Conservation (phyloP, 2,888 invertebrate genomes). For the Lysandra bellargus region DNA sequence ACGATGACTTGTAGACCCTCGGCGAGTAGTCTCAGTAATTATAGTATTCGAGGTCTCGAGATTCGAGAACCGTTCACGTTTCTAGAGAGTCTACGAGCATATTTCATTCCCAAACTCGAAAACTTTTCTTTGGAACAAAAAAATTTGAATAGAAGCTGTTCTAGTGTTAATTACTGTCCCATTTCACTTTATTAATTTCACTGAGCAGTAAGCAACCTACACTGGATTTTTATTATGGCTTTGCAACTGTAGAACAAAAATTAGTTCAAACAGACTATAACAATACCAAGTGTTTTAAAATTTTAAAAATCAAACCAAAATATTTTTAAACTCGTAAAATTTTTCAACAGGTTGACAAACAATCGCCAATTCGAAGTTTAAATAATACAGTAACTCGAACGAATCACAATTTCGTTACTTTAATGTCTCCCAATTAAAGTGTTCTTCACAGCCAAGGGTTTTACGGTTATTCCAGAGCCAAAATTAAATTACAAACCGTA, state of each 20-base stretch:
- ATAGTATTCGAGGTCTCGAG: too few relatives aligned
- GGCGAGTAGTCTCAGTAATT: too few relatives aligned
- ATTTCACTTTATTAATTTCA: not conserved
- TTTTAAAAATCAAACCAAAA: not conserved
- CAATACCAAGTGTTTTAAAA: not conserved
- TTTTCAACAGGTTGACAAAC: not conserved
- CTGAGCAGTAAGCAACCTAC: not conserved
- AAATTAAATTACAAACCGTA: constrained; percentile 20
- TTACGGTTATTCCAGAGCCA: constrained; percentile 24
- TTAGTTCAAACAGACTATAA: not conserved
- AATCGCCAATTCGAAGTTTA: constrained; percentile 2
- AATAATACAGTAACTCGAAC: not conserved
- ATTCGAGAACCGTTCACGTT: too few relatives aligned
- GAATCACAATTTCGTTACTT: constrained; percentile 16
- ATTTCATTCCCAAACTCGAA: too few relatives aligned
- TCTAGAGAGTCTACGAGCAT: not conserved
- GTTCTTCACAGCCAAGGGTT: constrained; percentile 2
- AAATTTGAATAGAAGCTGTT: too few relatives aligned
- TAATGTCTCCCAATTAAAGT: constrained; percentile 21
- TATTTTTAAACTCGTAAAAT: not conserved
- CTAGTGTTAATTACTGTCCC: not conserved
- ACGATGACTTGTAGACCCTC: too few relatives aligned
- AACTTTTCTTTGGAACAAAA: not conserved
- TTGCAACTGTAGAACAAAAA: not conserved
- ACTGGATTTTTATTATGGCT: not conserved